Evolutionary conservation across 1,140 invertebrate species (phyloP), one percentile per base, ranked within the genome.

Genomic region (Diabrotica virgifera): DNA sequence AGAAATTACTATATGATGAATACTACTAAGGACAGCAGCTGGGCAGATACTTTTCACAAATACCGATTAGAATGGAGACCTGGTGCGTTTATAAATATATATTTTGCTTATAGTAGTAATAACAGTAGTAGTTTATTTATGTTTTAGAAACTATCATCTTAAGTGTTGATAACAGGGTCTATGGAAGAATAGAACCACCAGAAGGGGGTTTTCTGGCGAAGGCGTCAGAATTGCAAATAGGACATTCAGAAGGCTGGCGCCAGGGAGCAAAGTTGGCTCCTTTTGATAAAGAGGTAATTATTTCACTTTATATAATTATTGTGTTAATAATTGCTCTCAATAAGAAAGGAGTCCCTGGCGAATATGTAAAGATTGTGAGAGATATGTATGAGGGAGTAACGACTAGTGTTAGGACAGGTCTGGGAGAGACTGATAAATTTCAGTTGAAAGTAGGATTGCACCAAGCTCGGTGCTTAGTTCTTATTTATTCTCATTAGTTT

Each of bases 221-320:
- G 36, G 62, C 52, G 60, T 35, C 75, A 69, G n/a, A 68, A 76
- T 36, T 73, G 57, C 51, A 67, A 65, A 36, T 66, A 70, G 51
- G 77, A 74, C 64, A 70, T 70, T 14, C 74, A 56, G 64, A 75
- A 50, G 63, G 72, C 71, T 82, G 84, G 69, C 72, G 71, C 50
- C 72, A 68, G 8, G 79, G 80, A 9, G 73, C 72, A 0, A 82
- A 81, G 36, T 84, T 89, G 75, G 87, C 88, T 4, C 86, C 90
- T 0, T 91, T 91, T 74, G 87, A 93, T 76, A 84, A 86, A 74
- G 84, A 88, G 73, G 91, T 93, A 78, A 80, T n/a, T 12, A n/a
- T 14, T n/a, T 12, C 8, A 9, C 5, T 54, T 54, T 50, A 50
- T 50, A 52, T n/a, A n/a, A n/a, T n/a, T n/a, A n/a, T n/a, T n/a